Percentiles rank a stretch among this genome's conserved stretches.
Evolutionary conservation across 2,888 invertebrate genomes (phyloP).

Genomic region (Tetragnatha montana): DNA sequence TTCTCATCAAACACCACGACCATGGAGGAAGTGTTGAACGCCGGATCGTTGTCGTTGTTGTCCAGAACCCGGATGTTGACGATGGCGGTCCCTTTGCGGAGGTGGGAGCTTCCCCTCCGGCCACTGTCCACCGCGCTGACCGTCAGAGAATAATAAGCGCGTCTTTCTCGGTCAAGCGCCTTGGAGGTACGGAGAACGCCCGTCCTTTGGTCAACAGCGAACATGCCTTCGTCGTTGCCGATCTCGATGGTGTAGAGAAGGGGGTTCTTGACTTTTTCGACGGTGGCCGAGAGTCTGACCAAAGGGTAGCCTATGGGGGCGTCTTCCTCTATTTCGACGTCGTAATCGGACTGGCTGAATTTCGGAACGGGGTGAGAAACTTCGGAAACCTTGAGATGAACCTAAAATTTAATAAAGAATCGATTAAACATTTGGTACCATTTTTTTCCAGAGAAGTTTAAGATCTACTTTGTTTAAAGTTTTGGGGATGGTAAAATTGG

Average conservation of each 20-base stretch:
- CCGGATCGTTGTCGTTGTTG: constrained; percentile 95
- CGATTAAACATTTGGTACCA: too few relatives aligned
- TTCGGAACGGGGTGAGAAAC: constrained; percentile 84
- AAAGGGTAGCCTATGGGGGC: constrained; percentile 92
- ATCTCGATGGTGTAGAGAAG: constrained; percentile 87
- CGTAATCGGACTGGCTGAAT: constrained; percentile 90
- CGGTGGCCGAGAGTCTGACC: constrained; percentile 86
- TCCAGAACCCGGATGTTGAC: constrained; percentile 92
- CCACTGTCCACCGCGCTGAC: constrained; percentile 88
- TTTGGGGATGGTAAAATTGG: not conserved
- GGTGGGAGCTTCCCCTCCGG: constrained; percentile 80
- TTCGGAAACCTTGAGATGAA: constrained; percentile 63
- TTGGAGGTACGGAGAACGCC: constrained; percentile 93
- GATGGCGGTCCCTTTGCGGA: constrained; percentile 86
- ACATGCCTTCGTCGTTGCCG: constrained; percentile 80
- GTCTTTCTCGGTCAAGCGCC: constrained; percentile 88
- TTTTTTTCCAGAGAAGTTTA: too few relatives aligned
- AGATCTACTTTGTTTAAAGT: too few relatives aligned
- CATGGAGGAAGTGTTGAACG: constrained; percentile 81
- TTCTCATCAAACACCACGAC: constrained; percentile 88
- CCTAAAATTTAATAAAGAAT: constrained; percentile 27
- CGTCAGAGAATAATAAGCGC: constrained; percentile 89
- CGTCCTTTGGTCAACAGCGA: constrained; percentile 89
- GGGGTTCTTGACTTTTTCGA: constrained; percentile 78
- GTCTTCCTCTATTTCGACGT: constrained; percentile 90